These are phyloP conservation scores for Dendrophyllia cribrosa DNA, from an alignment of 64 coral and sea anemone species.

Conservation along the genomic window DNA sequence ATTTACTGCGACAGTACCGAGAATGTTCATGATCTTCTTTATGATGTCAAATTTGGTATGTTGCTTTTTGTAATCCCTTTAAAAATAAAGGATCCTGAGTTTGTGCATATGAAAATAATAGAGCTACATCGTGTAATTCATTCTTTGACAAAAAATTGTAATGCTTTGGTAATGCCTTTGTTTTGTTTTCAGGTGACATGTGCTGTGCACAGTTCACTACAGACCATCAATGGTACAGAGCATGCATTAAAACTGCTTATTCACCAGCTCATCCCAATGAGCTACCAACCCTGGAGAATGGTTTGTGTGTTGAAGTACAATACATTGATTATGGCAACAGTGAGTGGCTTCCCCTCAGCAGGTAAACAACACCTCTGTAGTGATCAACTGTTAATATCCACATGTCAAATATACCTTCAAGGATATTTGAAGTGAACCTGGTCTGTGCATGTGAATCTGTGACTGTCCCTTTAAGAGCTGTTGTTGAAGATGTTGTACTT, in stretches of 20 bases:
- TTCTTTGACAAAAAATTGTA: no score
- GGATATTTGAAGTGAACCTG: no score
- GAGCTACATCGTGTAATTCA: no score
- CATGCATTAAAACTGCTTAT: constrained; percentile 67
- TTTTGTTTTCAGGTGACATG: constrained; percentile 53
- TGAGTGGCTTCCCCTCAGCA: constrained; percentile 86
- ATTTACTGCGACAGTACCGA: constrained; percentile 84
- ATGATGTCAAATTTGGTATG: constrained; percentile 85
- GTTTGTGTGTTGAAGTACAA: constrained; percentile 71
- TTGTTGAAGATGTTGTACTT: no score
- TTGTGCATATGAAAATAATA: neutral
- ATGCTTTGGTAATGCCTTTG: no score
- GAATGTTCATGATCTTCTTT: constrained; percentile 75
- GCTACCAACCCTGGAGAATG: constrained; percentile 77
- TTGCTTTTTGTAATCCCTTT: neutral
- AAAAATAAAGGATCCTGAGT: no score
- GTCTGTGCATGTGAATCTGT: no score
- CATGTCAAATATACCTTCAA: no score
- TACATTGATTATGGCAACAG: constrained; percentile 97
- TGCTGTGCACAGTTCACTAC: constrained; percentile 79
- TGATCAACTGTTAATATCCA: neutral
- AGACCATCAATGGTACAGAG: constrained; percentile 95
- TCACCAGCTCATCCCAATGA: constrained; percentile 49
- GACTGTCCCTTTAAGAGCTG: no score
- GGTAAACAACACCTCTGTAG: constrained; percentile 16